Base-by-base conservation (phyloP, 2,797 vertebrate genomes). In the Perodicticus potto region DNA sequence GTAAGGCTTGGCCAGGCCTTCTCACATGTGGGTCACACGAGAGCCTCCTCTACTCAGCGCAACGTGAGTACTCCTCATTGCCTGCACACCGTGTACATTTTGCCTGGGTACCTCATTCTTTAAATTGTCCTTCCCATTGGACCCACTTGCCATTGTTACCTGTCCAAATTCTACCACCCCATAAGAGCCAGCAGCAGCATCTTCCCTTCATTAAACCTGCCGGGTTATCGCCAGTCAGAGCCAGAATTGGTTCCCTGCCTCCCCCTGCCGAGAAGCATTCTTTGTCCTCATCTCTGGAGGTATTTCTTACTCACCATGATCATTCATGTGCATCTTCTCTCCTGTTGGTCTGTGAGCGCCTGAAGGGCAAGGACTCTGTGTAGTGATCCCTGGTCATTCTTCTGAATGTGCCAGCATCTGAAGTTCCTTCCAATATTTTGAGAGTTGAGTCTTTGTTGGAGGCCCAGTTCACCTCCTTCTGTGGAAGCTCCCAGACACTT, bases 31-130 rank as follows among this genome's bases (percentile, higher is more conserved):
- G 2, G 19, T 32, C 16, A 73, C 59, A 53, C 53, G 27, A 3
- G 0, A 25, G 55, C n/a, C 20, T 2, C 3, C 23, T 61, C 32
- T 65, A 7, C 70, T 27, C 29, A 43, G 23, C 8, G 43, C 25
- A 2, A 1, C 4, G 7, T 14, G 40, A 40, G 7, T 34, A 29
- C 12, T 49, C 63, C 0, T 22, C 2, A 16, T 37, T 14, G 53
- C 5, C 87, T n/a, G 16, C 7, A 3, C 5, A 25, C 17, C 34
- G 34, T 20, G 16, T 9, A 8, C 20, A 1, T 37, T 37, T 65
- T 69, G n/a, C 22, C 40, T 22, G 27, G 17, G 19, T 12, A 13
- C 37, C 78, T 77, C 20, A 14, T 32, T 90, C 67, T 67, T 70
- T 65, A 23, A 53, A 77, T 20, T 37, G 25, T 17, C 67, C 22